Conservation (phyloP, 2,888 invertebrate species). For the Phortica magna region DNA sequence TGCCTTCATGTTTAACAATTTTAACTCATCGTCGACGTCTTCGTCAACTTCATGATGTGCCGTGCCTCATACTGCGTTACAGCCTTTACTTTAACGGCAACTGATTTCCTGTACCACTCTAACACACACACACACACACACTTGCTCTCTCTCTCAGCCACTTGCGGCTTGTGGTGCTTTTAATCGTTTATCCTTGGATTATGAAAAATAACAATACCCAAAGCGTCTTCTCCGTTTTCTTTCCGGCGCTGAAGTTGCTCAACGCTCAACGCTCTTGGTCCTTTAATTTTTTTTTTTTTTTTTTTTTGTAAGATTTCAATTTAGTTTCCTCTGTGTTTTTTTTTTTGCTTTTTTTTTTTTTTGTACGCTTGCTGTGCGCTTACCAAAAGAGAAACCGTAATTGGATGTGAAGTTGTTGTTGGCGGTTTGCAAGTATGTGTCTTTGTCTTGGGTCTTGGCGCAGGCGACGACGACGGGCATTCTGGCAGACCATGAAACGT, state of each 20-base stretch:
- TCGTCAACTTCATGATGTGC: conserved; percentile 53
- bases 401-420: conserved; percentile 57
- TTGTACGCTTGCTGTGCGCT: background rate
- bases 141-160: background rate
- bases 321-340: no score
- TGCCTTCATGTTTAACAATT: background rate
- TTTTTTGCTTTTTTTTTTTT: background rate
- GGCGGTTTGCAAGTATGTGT: conserved; percentile 1
- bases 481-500: no score
- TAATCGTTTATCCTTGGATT: conserved; percentile 66
- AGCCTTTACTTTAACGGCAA: background rate
- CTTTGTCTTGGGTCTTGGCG: background rate
- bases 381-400: conserved; percentile 51
- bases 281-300: background rate
- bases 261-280: background rate
- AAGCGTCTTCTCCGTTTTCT: conserved; percentile 49
- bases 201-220: conserved; percentile 69
- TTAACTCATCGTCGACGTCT: conserved; percentile 19
- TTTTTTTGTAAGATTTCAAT: background rate
- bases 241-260: background rate
- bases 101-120: background rate
- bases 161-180: conserved; percentile 63
- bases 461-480: background rate
- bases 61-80: background rate
- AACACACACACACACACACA: background rate